phyloP scores from a whole-genome alignment of 2,888 invertebrate species.

The Coleophora deauratella region DNA sequence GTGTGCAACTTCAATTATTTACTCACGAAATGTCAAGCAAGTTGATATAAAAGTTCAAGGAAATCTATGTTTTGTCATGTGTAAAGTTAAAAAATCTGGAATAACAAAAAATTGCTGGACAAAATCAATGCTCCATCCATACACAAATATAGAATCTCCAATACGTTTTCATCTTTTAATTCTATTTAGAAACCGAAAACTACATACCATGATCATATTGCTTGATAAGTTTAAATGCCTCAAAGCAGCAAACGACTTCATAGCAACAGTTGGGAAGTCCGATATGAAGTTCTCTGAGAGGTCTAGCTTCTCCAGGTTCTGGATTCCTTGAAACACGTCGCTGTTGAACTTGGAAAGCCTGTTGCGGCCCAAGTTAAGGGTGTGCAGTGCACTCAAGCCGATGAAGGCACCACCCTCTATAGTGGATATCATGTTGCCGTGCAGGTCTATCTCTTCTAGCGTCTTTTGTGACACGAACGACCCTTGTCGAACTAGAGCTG shows the following conservation, averaged over 20 bases:
- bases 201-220: slow-evolving; percentile 85
- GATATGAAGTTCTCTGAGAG: slow-evolving; percentile 89
- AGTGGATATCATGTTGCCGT: slow-evolving; percentile 81
- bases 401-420: slow-evolving; percentile 85
- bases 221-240: slow-evolving; percentile 86
- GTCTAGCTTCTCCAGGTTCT: slow-evolving; percentile 84
- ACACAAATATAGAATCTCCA: too few relatives aligned
- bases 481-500: slow-evolving; percentile 79
- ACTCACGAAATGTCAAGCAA: too few relatives aligned
- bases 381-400: slow-evolving; percentile 78
- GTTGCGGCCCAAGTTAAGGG: slow-evolving; percentile 84
- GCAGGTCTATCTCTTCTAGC: slow-evolving; percentile 84
- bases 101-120: too few relatives aligned
- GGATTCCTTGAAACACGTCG: slow-evolving; percentile 86
- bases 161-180: too few relatives aligned
- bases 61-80: too few relatives aligned
- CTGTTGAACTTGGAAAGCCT: slow-evolving; percentile 86
- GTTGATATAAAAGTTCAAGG: too few relatives aligned
- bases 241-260: slow-evolving; percentile 80
- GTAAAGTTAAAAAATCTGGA: too few relatives aligned
- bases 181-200: too few relatives aligned
- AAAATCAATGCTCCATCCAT: too few relatives aligned
- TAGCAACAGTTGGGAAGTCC: slow-evolving; percentile 85
- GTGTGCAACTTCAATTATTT: too few relatives aligned
- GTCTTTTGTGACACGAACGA: slow-evolving; percentile 81